Evolutionary conservation across 2,888 invertebrate genomes (phyloP).

Genomic region (Syrista parreyssii): DNA sequence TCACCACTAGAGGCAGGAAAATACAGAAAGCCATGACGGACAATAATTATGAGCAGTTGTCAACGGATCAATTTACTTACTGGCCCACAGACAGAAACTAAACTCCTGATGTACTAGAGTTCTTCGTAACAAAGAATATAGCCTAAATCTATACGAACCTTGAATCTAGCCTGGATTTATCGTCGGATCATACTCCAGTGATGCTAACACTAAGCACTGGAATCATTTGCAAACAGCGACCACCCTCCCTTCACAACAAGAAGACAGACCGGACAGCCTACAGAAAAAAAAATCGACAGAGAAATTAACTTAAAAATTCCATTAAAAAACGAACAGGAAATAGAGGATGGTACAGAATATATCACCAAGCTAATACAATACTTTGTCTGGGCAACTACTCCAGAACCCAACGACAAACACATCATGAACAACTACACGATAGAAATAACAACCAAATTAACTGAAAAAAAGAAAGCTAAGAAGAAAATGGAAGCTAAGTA

Average conservation of each 20-base stretch:
- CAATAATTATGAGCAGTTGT: conserved; percentile 10
- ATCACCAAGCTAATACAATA: conserved; percentile 26
- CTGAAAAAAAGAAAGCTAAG: conserved; percentile 30
- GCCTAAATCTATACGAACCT: conserved; percentile 22
- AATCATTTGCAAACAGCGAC: conserved; percentile 24
- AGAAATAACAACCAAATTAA: conserved; percentile 24
- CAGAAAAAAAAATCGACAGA: conserved; percentile 18
- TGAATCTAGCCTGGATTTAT: conserved; percentile 32
- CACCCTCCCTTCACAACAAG: conserved; percentile 23
- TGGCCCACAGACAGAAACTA: conserved; percentile 39
- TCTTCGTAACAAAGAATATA: conserved; percentile 35
- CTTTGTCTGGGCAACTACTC: conserved; percentile 27
- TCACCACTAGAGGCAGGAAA: conserved; percentile 14
- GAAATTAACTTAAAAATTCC: conserved; percentile 22
- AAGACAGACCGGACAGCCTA: conserved; percentile 29
- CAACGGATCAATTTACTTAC: conserved; percentile 34
- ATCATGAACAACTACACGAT: conserved; percentile 19
- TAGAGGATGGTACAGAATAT: conserved; percentile 28
- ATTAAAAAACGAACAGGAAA: conserved; percentile 28
- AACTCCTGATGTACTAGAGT: conserved; percentile 40
- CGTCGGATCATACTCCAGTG: conserved; percentile 39
- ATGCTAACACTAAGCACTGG: conserved; percentile 28
- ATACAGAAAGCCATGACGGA: conserved; percentile 11
- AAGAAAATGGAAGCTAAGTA: conserved; percentile 28
- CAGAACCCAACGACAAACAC: conserved; percentile 10